phyloP scores from a whole-genome alignment of 2,113 vertebrate species.

The Pyrgilauda ruficollis region DNA sequence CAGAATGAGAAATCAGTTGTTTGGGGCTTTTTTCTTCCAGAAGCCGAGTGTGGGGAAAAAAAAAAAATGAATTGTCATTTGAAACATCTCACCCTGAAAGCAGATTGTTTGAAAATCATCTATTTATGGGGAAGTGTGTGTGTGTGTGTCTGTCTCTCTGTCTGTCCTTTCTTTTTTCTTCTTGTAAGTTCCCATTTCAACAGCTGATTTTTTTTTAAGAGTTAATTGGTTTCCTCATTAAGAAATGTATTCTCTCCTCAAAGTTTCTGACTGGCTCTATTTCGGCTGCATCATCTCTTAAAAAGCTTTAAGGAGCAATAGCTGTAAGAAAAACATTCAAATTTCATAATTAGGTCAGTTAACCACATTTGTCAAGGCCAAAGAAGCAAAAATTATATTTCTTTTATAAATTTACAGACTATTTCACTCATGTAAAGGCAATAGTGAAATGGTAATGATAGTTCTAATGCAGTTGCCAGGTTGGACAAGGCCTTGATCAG shows the following conservation, averaged over 20 bases:
- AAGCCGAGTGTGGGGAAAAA: background rate
- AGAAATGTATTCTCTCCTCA: background rate
- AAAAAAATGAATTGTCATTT: background rate
- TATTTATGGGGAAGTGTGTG: background rate
- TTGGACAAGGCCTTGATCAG: background rate
- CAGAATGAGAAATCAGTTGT: background rate
- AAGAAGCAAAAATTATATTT: background rate
- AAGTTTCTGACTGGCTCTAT: background rate
- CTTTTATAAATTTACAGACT: background rate
- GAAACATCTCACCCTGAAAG: background rate
- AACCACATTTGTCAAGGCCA: background rate
- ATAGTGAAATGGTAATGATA: background rate
- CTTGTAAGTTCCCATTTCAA: background rate
- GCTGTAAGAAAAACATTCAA: background rate
- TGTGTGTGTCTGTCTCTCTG: too few species aligned
- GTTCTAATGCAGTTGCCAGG: background rate
- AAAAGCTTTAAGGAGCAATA: background rate
- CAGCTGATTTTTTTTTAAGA: background rate
- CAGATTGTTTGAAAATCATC: background rate
- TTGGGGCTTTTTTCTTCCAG: background rate
- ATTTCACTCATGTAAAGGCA: background rate
- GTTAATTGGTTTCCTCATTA: background rate
- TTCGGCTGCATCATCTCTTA: background rate
- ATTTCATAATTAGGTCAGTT: background rate
- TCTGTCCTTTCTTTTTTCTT: background rate